Evolutionary conservation across 2,113 vertebrate genomes (phyloP).

Genomic region (Saguinus midas): DNA sequence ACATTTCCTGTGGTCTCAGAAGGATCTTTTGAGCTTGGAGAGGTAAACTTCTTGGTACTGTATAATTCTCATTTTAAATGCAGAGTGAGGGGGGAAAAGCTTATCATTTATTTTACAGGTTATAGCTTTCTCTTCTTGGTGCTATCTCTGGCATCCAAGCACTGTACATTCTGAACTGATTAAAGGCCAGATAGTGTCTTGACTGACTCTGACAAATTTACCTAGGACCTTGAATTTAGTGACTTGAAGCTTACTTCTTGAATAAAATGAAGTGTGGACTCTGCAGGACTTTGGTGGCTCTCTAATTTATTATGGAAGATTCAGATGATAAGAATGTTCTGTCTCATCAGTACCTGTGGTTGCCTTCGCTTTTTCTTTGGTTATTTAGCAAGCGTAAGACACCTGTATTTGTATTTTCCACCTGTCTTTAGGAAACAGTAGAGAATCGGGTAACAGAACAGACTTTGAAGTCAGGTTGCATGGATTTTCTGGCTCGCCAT

Average conservation of each 20-base stretch:
- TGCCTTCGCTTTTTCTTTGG: background rate
- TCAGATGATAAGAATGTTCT: background rate
- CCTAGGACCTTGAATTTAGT: background rate
- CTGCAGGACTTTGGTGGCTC: background rate
- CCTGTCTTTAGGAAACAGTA: background rate
- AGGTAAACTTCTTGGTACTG: background rate
- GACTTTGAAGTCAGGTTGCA: background rate
- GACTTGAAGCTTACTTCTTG: background rate
- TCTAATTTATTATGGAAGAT: background rate
- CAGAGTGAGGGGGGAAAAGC: background rate
- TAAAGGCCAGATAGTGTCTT: background rate
- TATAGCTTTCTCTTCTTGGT: background rate
- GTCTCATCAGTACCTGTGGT: background rate
- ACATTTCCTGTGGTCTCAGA: background rate
- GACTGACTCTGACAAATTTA: background rate
- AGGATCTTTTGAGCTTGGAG: background rate
- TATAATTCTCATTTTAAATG: background rate
- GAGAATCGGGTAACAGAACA: background rate
- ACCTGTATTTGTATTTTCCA: background rate
- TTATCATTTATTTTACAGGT: background rate
- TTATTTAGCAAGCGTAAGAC: background rate
- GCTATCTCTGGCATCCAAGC: background rate
- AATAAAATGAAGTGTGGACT: background rate
- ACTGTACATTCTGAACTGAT: background rate
- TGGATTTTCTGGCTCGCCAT: background rate